These are phyloP conservation scores for Molossus alvarezi DNA, from an alignment of 2,797 vertebrate species.

Conservation along the genomic window DNA sequence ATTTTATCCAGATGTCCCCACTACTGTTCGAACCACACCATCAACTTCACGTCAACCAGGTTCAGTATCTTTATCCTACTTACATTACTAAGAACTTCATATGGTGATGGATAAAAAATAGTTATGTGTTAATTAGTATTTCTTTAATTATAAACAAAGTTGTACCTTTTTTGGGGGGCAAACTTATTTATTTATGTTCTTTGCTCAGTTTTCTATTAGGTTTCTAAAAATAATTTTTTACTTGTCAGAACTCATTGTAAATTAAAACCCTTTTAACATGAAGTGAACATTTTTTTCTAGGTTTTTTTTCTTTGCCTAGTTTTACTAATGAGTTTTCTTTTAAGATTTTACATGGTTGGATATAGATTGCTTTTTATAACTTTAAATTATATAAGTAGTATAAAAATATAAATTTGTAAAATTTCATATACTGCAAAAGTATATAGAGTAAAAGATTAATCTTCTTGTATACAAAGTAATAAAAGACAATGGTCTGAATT, in stretches of 20 bases:
- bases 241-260: conserved; percentile 56
- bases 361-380: conserved; percentile 42
- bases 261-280: background rate
- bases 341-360: background rate
- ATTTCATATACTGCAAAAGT: conserved; percentile 38
- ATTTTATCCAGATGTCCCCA: conserved; percentile 63
- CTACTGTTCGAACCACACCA: background rate
- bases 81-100: background rate
- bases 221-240: conserved; percentile 50
- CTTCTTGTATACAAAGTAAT: background rate
- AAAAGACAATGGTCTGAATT: too few species aligned
- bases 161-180: background rate
- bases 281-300: conserved; percentile 26
- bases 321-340: background rate
- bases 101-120: background rate
- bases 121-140: background rate
- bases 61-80: conserved; percentile 15
- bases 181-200: background rate
- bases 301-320: background rate
- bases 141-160: background rate
- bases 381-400: conserved; percentile 37
- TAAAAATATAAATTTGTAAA: conserved; percentile 1
- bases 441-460: conserved; percentile 13
- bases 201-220: conserved; percentile 40
- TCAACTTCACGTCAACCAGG: conserved; percentile 55